phyloP scores from a whole-genome alignment of 2,888 invertebrate genomes.

The Chironomus riparius region DNA sequence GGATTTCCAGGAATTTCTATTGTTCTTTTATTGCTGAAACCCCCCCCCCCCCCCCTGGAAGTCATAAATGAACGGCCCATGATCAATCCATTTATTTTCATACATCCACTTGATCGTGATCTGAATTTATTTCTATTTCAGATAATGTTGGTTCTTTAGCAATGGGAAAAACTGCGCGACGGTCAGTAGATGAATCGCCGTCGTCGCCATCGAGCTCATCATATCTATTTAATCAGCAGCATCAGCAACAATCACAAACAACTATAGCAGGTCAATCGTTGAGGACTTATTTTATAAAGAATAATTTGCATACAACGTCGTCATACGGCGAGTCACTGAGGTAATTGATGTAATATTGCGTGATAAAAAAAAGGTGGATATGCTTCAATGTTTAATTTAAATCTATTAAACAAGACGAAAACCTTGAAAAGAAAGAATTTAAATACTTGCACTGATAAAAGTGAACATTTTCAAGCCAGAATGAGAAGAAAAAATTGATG shows the following conservation, averaged over 20 bases:
- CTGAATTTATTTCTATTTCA: constrained; percentile 30
- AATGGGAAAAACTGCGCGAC: constrained; percentile 44
- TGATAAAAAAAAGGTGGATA: neutral
- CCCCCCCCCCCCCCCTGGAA: too few species aligned
- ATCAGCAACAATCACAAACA: neutral
- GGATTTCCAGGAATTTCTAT: too few species aligned
- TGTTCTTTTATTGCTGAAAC: too few species aligned
- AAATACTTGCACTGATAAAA: constrained; percentile 3
- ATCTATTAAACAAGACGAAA: neutral
- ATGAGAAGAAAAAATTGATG: neutral
- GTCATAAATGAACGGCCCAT: too few species aligned
- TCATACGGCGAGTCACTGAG: constrained; percentile 11
- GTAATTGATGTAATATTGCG: neutral
- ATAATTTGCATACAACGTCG: constrained; percentile 29
- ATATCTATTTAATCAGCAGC: constrained; percentile 28
- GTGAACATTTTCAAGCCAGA: neutral
- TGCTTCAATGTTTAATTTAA: neutral
- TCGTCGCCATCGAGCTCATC: constrained; percentile 31
- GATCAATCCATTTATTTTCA: neutral
- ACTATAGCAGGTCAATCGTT: neutral
- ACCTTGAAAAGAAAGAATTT: neutral
- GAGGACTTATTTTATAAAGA: neutral
- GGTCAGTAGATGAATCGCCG: constrained; percentile 36
- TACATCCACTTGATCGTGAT: neutral
- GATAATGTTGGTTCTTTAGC: constrained; percentile 44